These are phyloP conservation scores for Petrocephalus zakoni DNA, from an alignment of 2,113 vertebrate species.

Conservation along the genomic window DNA sequence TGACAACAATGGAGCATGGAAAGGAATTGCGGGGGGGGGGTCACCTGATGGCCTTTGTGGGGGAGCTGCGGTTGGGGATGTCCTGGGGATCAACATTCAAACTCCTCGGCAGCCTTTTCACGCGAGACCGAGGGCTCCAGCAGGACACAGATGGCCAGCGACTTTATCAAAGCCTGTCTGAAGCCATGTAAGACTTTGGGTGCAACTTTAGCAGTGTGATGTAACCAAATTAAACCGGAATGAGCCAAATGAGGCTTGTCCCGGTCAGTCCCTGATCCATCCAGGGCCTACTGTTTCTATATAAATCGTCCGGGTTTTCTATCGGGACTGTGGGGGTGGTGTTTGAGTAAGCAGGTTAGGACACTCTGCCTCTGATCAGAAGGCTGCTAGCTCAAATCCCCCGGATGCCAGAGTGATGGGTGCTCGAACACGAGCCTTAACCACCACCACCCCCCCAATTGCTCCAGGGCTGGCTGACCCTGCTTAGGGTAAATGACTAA, in stretches of 20 bases:
- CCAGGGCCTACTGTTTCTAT: not conserved
- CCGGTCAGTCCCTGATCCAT: not conserved
- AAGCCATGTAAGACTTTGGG: not conserved
- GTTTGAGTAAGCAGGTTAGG: not conserved
- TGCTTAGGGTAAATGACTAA: not conserved
- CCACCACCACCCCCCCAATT: not conserved
- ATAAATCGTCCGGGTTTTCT: not conserved
- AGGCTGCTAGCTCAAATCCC: not conserved
- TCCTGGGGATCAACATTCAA: not conserved
- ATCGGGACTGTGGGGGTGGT: not conserved
- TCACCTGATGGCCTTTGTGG: not conserved
- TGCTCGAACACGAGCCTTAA: not conserved
- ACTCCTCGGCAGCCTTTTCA: not conserved
- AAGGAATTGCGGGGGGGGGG: not conserved
- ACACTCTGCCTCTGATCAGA: not conserved
- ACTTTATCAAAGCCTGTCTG: not conserved
- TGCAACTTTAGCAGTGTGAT: not conserved
- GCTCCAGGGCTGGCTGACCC: not conserved
- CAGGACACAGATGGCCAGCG: not conserved
- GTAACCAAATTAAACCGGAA: not conserved
- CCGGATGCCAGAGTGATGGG: not conserved
- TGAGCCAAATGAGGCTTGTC: not conserved
- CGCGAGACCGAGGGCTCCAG: not conserved
- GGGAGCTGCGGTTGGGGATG: not conserved
- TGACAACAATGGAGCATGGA: not conserved